Evolutionary conservation across 2,888 invertebrate species (phyloP), one percentile per base, ranked within the genome.

Genomic region (Polyploca ridens): DNA sequence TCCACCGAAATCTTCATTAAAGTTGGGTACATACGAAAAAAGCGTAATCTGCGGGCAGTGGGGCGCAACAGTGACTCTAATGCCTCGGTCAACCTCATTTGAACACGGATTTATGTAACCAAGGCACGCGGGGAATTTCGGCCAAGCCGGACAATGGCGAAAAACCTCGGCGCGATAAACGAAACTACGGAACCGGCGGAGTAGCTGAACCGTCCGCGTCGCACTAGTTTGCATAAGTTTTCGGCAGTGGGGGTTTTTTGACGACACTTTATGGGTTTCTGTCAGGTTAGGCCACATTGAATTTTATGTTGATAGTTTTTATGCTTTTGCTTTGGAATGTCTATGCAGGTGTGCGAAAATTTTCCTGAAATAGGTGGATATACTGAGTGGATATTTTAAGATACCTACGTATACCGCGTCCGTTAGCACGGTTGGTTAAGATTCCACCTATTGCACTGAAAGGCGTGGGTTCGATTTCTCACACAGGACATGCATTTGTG

Each of bases 21-120:
- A 72, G 68, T 64, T 60, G 63, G 72, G 63, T 64, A 64, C 64
- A 70, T 63, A 73, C 41, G 65, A 70, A 70, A 70, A 71, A 54
- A 54, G 54, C 54, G 54, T 54, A 54, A 54, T 54, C 54, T 54
- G 54, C 10, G 54, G 49, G 16, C 49, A n/a, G 54, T 19, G 54
- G 19, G 54, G 16, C 16, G 54, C 54, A 54, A 54, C 27, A 33
- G 33, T 33, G 33, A 59, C 33, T 68, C 69, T 76, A 76, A 72
- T 75, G 69, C 71, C 67, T 63, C 60, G 65, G 64, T 35, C 54
- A 62, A 38, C 66, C 64, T 38, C 62, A 62, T 63, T 66, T 64
- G 72, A 76, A 73, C 79, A 64, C 72, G 73, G 80, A 83, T 83
- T 84, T 83, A 83, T 82, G 76, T 77, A 75, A 75, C 69, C 70